Percentiles rank a stretch among this genome's conserved stretches.
Evolutionary conservation across 2,888 invertebrate genomes (phyloP).

Genomic region (Harmothoe impar): DNA sequence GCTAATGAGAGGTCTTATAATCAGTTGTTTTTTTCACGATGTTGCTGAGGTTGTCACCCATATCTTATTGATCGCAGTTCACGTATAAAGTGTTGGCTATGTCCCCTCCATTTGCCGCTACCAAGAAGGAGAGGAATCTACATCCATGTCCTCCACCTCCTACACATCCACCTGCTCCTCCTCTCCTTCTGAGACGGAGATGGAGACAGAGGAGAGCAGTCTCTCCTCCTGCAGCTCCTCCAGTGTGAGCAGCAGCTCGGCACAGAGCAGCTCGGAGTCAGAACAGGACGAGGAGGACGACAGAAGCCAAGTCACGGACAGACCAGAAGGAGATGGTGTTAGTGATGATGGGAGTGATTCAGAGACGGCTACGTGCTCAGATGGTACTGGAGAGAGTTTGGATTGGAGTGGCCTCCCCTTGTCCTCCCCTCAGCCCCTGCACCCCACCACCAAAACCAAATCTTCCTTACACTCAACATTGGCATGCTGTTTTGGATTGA

Average conservation of each 20-base stretch:
- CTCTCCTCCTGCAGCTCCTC: background rate
- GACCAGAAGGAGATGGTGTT: background rate
- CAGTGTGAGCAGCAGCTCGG: background rate
- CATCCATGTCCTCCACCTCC: too few species aligned
- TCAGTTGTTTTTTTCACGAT: too few species aligned
- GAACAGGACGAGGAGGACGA: background rate
- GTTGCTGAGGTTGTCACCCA: too few species aligned
- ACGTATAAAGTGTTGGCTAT: too few species aligned
- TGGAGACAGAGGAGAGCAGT: constrained; percentile 28
- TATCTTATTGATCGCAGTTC: too few species aligned
- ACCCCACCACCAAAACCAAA: background rate
- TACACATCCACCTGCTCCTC: background rate
- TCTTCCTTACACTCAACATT: too few species aligned
- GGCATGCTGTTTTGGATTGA: too few species aligned
- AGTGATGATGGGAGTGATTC: background rate
- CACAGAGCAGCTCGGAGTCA: constrained; percentile 8
- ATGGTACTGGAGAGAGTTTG: background rate
- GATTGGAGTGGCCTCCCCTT: background rate
- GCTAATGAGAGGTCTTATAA: too few species aligned
- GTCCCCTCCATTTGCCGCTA: too few species aligned
- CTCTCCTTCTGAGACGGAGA: constrained; percentile 27
- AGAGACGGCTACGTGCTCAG: background rate
- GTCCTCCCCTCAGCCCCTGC: background rate
- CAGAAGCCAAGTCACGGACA: background rate
- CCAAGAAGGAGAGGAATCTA: too few species aligned